Evolutionary conservation across 2,888 invertebrate genomes (phyloP), one percentile per base, ranked within the genome.

Genomic region (Caenorhabditis plicata): DNA sequence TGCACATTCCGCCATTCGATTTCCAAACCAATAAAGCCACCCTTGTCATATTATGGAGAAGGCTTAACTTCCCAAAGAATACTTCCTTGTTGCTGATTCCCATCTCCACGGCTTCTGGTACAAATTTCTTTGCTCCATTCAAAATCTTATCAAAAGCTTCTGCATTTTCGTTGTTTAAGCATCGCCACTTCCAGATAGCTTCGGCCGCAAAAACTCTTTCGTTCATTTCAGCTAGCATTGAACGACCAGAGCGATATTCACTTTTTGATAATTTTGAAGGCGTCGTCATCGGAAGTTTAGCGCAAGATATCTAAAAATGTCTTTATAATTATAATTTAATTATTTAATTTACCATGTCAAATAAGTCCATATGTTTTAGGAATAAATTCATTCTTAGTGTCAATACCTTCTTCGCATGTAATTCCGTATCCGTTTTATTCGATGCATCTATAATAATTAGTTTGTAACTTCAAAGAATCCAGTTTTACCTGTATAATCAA

Each of bases 371-470:
- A 32, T 61, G 61, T 20, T 44, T 46, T 29, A 61, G 32, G 29
- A 61, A 61, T 2, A 61, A 44, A 4, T 43, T 20, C 26, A 55
- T 50, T 31, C 61, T 33, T n/a, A 43, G 27, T 8, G 51, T 48
- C 11, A 61, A 33, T 11, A 61, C 54, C 26, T 39, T 13, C 20
- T 61, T 61, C 13, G 61, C 61, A 19, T 55, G 50, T 2, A 61
- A n/a, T 32, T 61, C 61, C 11, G 61, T 55, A n/a, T 61, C 54
- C 2, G 43, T 47, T 17, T 50, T 55, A 41, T 61, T 61, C 1
- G 51, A 35, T 7, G 61, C 50, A 22, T 61, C 51, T 29, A 5
- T 8, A 17, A n/a, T n/a, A n/a, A 9, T 5, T n/a, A 33, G 8
- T 33, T 33, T 17, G 15, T 9, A 33, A 7, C 5, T 33, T 33